Base-by-base conservation (phyloP, 2,797 vertebrate genomes). In the Emys orbicularis region DNA sequence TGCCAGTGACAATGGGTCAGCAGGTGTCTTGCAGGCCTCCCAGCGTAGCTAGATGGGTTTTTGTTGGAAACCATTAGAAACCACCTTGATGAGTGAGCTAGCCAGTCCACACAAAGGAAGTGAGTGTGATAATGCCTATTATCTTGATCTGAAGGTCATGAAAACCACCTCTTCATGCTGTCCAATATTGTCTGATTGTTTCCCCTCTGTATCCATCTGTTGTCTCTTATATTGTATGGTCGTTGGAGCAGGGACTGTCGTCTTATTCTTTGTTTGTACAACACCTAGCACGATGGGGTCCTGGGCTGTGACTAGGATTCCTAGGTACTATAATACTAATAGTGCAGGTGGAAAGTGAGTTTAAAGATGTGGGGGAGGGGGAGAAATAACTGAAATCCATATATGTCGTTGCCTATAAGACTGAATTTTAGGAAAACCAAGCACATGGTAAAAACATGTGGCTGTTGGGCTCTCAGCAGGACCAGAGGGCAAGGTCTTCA, bases 91-190 rank as follows among this genome's bases (percentile, higher is more conserved):
- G 44, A 29, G 65, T 50, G 31, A 91, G 47, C 50, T 59, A n/a
- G 37, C 59, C 81, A 61, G 5, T 15, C 4, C 4, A 49, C 31
- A 54, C 65, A 83, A 88, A 90, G 74, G 86, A 49, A 65, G 41
- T 1, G 9, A 27, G 59, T 19, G 86, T 72, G 85, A 86, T 65
- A 86, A 79, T 81, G 53, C 4, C 53, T 81, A 50, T 3, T 87
- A 83, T 86, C 85, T 91, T 57, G 77, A 47, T 79, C 21, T 44
- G 68, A 59, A n/a, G 34, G 74, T 89, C 81, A 91, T 92, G 83
- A 79, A 94, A 95, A 61, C 21, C 52, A 59, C 61, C 81, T 37
- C 11, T 83, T 76, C 31, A 13, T 47, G 77, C 59, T 61, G 12
- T 31, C 59, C 59, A n/a, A 9, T n/a, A 16, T 65, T 65, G 59